Conservation (phyloP, 2,797 vertebrate genomes). For the Alca torda region DNA sequence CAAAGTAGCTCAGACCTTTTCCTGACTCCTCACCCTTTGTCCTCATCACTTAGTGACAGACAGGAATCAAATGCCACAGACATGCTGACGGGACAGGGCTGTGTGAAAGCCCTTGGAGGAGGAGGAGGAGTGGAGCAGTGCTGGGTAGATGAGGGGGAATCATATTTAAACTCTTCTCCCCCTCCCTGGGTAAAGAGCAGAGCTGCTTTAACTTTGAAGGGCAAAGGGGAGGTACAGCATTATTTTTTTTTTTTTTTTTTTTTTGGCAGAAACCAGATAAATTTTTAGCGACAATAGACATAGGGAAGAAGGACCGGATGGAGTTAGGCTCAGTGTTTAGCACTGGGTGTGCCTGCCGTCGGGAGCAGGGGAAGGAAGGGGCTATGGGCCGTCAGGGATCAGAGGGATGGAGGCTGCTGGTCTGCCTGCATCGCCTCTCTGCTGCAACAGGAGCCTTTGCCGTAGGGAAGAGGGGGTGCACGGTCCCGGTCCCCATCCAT, state of each 20-base stretch:
- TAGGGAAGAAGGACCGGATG: constrained; percentile 41
- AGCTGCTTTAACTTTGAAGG: constrained; percentile 47
- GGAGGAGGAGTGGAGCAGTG: neutral
- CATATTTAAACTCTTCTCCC: neutral
- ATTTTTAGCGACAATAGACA: neutral
- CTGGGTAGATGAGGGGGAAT: neutral
- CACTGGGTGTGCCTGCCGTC: constrained; percentile 9
- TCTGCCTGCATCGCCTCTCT: neutral
- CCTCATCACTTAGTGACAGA: constrained; percentile 82
- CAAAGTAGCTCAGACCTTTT: constrained; percentile 89
- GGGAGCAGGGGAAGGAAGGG: constrained; percentile 42
- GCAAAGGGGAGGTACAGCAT: neutral
- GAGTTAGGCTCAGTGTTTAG: constrained; percentile 7
- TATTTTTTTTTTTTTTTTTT: neutral
- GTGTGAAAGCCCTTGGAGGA: constrained; percentile 43
- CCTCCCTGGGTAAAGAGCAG: neutral
- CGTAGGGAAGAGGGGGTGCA: fast-evolving
- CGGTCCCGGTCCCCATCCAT: fast-evolving
- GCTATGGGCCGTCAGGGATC: fast-evolving
- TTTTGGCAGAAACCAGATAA: neutral
- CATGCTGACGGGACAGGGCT: constrained; percentile 65
- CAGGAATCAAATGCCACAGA: constrained; percentile 79
- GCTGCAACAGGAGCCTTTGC: neutral
- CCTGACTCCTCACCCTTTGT: constrained; percentile 88
- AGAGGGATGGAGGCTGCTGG: neutral